Conservation (phyloP, 2,797 vertebrate species). For the Schizopygopsis pylzovi region DNA sequence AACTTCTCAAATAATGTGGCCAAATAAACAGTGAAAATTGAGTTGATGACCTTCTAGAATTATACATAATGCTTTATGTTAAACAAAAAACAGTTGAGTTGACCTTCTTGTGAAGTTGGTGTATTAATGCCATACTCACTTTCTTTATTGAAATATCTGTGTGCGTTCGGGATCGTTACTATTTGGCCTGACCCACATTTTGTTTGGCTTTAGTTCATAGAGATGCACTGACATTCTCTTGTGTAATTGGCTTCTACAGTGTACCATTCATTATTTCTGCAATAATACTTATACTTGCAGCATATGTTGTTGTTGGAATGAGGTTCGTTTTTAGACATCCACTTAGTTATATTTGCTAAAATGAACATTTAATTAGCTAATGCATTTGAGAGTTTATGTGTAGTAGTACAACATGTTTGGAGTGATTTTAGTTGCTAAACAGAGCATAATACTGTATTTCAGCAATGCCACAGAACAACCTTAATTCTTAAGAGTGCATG, state of each 20-base stretch:
- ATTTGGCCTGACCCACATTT: conserved; percentile 17
- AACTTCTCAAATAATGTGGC: not conserved
- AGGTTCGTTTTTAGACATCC: not conserved
- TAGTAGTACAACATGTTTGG: not conserved
- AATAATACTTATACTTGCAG: not conserved
- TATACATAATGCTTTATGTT: not conserved
- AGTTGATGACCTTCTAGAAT: not conserved
- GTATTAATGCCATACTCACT: not conserved
- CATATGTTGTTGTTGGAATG: not conserved
- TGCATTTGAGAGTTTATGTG: not conserved
- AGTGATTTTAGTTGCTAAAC: not conserved
- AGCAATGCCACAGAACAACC: not conserved
- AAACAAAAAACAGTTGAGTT: not conserved
- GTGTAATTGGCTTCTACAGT: conserved; percentile 11
- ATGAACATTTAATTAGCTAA: not conserved
- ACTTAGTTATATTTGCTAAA: not conserved
- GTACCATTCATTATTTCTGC: conserved; percentile 1
- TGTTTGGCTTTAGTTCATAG: not conserved
- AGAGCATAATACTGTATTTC: not conserved
- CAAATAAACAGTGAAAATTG: not conserved
- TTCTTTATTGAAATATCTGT: conserved; percentile 7
- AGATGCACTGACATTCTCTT: conserved; percentile 3
- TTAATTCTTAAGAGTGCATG: not conserved
- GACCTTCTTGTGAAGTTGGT: not conserved
- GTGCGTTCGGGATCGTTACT: not conserved